These are phyloP conservation scores for Polydrusus cervinus DNA, from an alignment of 2,888 invertebrate genomes.

Conservation along the genomic window DNA sequence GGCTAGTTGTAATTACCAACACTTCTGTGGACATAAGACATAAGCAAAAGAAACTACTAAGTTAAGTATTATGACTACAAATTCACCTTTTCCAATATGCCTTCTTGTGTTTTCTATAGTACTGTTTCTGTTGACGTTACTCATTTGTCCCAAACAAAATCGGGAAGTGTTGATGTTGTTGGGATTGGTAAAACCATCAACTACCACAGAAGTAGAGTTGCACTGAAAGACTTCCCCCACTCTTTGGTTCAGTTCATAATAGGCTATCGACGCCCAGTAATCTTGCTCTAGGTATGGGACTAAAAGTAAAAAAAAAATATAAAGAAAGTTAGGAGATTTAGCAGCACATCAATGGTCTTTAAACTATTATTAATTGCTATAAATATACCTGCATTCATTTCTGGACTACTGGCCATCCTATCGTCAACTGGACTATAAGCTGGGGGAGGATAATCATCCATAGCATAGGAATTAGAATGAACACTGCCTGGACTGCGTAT, in stretches of 20 bases:
- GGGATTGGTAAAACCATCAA: constrained; percentile 98
- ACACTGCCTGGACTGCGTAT: constrained; percentile 31
- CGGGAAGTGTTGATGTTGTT: constrained; percentile 90
- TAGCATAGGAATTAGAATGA: not conserved
- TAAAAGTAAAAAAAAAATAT: constrained; percentile 63
- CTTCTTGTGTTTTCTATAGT: constrained; percentile 98
- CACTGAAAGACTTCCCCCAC: constrained; percentile 97
- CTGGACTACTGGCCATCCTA: constrained; percentile 72
- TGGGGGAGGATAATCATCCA: constrained; percentile 96
- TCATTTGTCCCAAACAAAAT: constrained; percentile 96
- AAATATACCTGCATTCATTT: constrained; percentile 67
- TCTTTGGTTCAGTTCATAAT: constrained; percentile 96
- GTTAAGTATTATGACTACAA: no score
- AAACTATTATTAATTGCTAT: not conserved
- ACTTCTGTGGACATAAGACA: no score
- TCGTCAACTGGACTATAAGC: constrained; percentile 94
- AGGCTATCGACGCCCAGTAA: constrained; percentile 97
- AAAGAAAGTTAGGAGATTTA: constrained; percentile 79
- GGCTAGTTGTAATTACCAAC: no score
- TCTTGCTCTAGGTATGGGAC: constrained; percentile 92
- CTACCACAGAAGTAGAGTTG: constrained; percentile 90
- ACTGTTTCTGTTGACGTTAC: constrained; percentile 98
- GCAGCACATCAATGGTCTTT: no score
- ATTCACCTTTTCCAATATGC: constrained; percentile 96
- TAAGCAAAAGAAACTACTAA: no score